A percentile compares a stretch with the other conserved stretches of the same genome.
phyloP scores from a whole-genome alignment of 2,113 vertebrate genomes.

The Ammodytes dubius region DNA sequence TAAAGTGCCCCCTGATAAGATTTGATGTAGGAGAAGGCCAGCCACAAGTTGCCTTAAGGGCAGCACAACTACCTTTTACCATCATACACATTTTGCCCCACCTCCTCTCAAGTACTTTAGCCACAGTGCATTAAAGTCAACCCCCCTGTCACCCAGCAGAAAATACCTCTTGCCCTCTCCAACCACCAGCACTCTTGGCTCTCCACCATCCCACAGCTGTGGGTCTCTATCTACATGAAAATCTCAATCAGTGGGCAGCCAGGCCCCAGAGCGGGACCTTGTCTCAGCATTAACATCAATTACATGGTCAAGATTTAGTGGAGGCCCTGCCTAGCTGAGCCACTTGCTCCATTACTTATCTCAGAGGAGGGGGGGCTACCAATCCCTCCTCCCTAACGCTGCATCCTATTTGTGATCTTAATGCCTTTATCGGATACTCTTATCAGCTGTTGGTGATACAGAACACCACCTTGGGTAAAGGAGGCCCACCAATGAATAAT shows the following conservation, averaged over 20 bases:
- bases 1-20: constrained; percentile 54
- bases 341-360: constrained; percentile 71
- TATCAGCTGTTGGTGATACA: constrained; percentile 69
- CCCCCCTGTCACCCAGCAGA: constrained; percentile 73
- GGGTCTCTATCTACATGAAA: constrained; percentile 63
- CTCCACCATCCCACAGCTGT: constrained; percentile 16
- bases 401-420: constrained; percentile 47
- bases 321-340: constrained; percentile 53
- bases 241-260: constrained; percentile 56
- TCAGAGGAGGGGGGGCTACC: constrained; percentile 39
- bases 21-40: constrained; percentile 42
- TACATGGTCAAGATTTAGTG: constrained; percentile 76
- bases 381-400: constrained; percentile 22
- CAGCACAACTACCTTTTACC: constrained; percentile 55
- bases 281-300: constrained; percentile 79
- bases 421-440: constrained; percentile 56
- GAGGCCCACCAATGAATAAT: constrained; percentile 81
- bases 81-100: constrained; percentile 58
- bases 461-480: constrained; percentile 68
- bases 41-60: constrained; percentile 48
- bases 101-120: constrained; percentile 61
- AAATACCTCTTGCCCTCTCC: constrained; percentile 50
- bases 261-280: constrained; percentile 50
- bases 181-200: constrained; percentile 27
- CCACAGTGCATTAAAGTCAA: constrained; percentile 76